Evolutionary conservation across 2,888 invertebrate species (phyloP), one percentile per base, ranked within the genome.

Genomic region (Dyspetes luteomarginatus): DNA sequence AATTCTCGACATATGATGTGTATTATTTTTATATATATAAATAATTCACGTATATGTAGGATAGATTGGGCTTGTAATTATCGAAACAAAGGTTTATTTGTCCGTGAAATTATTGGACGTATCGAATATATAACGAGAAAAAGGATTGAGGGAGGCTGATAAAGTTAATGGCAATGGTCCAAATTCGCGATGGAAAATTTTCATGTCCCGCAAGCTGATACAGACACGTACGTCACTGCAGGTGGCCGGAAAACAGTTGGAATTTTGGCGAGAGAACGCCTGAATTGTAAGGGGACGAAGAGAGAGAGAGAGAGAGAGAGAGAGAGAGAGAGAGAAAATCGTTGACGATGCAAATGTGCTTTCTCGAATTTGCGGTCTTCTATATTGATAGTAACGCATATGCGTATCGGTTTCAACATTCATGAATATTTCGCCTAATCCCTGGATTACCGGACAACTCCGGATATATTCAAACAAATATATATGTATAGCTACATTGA

Each of bases 201-300:
- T 65, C 81, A 69, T 81, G 81, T 81, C 77, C 68, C 43, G 73
- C 82, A 82, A 78, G 78, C 78, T 78, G 78, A 78, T 75, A 69
- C 82, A 55, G 62, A 74, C 75, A 60, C 64, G 81, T 82, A 74
- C 75, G 72, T 82, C 78, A 72, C 71, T 74, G 69, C 75, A 75
- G 72, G 41, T 71, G 71, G 19, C 56, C 60, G 74, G 78, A 74
- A 78, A 81, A 78, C 75, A 72, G 78, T 67, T 52, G 52, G 78
- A 78, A 65, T 78, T 72, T 67, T 43, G 48, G 65, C 28, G 74
- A 74, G 30, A 36, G 64, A 24, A 52, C 26, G 17, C 19, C 56
- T 19, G 15, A 24, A 41, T 26, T 22, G 60, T 17, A n/a, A 0
- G 43, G 12, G 7, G 7, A 62, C 3, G 17, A 26, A 15, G 9